Base-by-base conservation (phyloP, 2,888 invertebrate species). In the Notodonta dromedarius region DNA sequence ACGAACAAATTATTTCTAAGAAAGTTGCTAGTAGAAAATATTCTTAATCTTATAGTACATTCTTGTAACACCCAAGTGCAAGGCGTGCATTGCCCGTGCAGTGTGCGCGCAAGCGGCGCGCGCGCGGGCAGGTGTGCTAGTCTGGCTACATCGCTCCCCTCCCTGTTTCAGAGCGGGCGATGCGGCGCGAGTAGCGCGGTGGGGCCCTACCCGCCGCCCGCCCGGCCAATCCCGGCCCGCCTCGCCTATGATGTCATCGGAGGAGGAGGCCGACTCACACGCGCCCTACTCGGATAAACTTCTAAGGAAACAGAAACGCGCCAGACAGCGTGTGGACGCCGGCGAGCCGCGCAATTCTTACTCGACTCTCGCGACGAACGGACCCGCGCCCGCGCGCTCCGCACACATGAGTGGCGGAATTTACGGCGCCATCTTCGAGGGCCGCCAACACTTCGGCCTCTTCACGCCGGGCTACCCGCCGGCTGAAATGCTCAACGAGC, bases 321-420 rank as follows among this genome's bases (percentile, higher is more conserved):
- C 97, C 95, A 96, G 98, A 96, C 98, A 98, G 96, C 97, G 98
- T 94, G 98, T 98, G 95, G 98, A 98, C 97, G 98, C 98, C 95
- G 98, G 98, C 86, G 98, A 98, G 95, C 97, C 97, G 94, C 96
- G 98, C 94, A 98, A 98, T 95, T 97, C 97, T 94, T 98, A 98
- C 95, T 97, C 93, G 82, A 91, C 92, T 89, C 92, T 92, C 90
- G 89, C 89, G 89, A 90, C 93, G 92, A 92, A 90, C 91, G 93
- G 92, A 88, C 88, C 79, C 83, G 92, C 93, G 93, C 93, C 91
- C 91, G 92, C 88, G 93, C 91, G 93, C 93, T 96, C 96, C 94
- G 96, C 96, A 93, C 97, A 96, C 94, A 96, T 97, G 94, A 96
- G 96, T 89, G 96, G 96, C 91, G 96, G 97, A 94, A 94, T 97